These are phyloP conservation scores for Campylomormyrus tamandua DNA, from an alignment of 2,113 vertebrate species.

Conservation along the genomic window DNA sequence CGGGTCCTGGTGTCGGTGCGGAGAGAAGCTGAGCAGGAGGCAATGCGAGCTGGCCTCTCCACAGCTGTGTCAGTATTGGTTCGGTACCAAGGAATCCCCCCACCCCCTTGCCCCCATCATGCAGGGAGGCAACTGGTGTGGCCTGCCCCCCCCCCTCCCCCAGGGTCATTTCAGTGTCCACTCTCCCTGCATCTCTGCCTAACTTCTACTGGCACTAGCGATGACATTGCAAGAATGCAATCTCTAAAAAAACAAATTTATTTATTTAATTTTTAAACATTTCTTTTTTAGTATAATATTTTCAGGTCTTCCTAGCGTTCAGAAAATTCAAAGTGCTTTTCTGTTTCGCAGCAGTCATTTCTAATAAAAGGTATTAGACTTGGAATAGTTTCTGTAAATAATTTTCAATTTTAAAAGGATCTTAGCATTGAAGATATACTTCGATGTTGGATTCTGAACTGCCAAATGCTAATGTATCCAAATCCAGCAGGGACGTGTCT, in stretches of 20 bases:
- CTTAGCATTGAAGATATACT: slow-evolving; percentile 51
- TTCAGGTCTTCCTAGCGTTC: slow-evolving; percentile 74
- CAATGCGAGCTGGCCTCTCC: neutral
- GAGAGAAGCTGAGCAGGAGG: slow-evolving; percentile 29
- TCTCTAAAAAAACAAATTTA: slow-evolving; percentile 61
- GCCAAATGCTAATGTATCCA: slow-evolving; percentile 61
- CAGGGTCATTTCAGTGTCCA: neutral
- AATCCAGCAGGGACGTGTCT: slow-evolving; percentile 54
- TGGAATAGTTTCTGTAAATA: slow-evolving; percentile 74
- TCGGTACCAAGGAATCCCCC: neutral
- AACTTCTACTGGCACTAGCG: slow-evolving; percentile 82
- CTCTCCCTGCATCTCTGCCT: slow-evolving; percentile 67
- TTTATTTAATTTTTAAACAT: slow-evolving; percentile 45
- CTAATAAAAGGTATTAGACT: slow-evolving; percentile 88
- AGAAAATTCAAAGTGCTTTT: slow-evolving; percentile 67
- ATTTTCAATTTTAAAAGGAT: slow-evolving; percentile 45
- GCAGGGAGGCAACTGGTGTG: neutral
- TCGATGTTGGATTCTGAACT: slow-evolving; percentile 62
- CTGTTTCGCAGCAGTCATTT: slow-evolving; percentile 90
- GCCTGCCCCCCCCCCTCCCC: neutral
- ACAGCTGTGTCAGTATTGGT: neutral
- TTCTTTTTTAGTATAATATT: slow-evolving; percentile 62
- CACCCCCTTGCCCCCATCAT: neutral
- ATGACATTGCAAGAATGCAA: slow-evolving; percentile 75
- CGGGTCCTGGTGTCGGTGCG: slow-evolving; percentile 4